These are phyloP conservation scores for Cataglyphis hispanica DNA, from an alignment of 1,140 invertebrate species.

Conservation along the genomic window DNA sequence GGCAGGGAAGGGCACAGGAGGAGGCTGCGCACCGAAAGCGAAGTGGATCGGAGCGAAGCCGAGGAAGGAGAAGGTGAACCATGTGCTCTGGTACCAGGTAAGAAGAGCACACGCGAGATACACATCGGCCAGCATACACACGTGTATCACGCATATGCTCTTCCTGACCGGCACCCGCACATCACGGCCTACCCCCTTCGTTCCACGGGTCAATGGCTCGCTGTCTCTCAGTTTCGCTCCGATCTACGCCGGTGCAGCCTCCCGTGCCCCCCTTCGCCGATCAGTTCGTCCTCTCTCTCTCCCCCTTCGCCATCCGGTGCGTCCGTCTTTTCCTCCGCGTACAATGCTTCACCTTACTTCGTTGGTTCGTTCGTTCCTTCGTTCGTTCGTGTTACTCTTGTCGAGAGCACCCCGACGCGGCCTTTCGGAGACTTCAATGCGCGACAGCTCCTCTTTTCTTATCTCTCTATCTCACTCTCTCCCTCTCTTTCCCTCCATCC, in stretches of 20 bases:
- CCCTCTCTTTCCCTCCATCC: conserved; percentile 75
- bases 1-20: too few relatives aligned
- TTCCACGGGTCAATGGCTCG: conserved; percentile 81
- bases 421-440: conserved; percentile 85
- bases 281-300: not conserved
- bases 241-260: conserved; percentile 65
- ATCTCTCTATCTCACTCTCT: conserved; percentile 73
- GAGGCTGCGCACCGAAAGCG: too few relatives aligned
- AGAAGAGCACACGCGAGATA: not conserved
- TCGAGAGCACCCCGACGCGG: conserved; percentile 64
- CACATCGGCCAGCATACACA: conserved; percentile 1
- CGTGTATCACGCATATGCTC: conserved; percentile 47
- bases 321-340: conserved; percentile 42
- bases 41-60: too few relatives aligned
- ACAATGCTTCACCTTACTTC: conserved; percentile 48
- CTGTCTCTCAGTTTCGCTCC: conserved; percentile 66
- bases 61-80: too few relatives aligned
- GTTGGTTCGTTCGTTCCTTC: conserved; percentile 65
- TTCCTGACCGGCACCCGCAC: conserved; percentile 55
- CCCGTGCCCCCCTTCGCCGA: conserved; percentile 11
- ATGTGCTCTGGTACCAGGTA: too few relatives aligned
- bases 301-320: not conserved
- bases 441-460: conserved; percentile 80
- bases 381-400: conserved; percentile 75
- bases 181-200: conserved; percentile 73